Percentiles rank a stretch among this genome's conserved stretches.
These are phyloP conservation scores for Pantala flavescens DNA, from an alignment of 1,140 invertebrate species.

Conservation along the genomic window DNA sequence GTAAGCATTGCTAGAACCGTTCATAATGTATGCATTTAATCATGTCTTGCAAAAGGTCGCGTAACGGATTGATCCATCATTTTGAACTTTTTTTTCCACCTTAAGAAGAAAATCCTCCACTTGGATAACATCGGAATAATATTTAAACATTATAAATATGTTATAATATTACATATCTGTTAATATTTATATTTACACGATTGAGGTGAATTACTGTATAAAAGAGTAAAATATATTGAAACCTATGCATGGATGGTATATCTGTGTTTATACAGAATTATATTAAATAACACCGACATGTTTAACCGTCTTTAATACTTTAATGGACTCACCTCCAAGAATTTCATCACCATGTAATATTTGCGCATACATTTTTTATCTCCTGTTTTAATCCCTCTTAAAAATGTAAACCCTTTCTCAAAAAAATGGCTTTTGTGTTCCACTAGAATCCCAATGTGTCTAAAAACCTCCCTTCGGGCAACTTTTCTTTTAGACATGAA, in stretches of 20 bases:
- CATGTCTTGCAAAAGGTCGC: neutral
- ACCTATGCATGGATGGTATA: neutral
- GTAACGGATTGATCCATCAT: neutral
- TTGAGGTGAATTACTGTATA: neutral
- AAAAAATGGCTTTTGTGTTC: neutral
- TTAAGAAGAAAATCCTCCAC: neutral
- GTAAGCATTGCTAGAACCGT: too few relatives aligned
- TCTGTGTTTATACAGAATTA: neutral
- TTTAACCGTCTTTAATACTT: neutral
- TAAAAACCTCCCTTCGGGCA: neutral
- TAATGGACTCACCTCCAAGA: neutral
- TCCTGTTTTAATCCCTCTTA: neutral
- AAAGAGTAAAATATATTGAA: neutral
- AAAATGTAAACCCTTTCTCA: neutral
- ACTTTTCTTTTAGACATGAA: neutral
- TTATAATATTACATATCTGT: neutral
- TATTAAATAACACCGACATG: neutral
- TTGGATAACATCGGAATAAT: neutral
- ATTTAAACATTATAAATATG: neutral
- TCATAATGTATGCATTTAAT: too few relatives aligned
- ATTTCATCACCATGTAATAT: conserved; percentile 1
- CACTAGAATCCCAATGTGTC: neutral
- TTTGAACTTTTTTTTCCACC: neutral
- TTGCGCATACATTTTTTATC: neutral
- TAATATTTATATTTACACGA: neutral